Conservation (phyloP, 2,797 vertebrate genomes). For the Anguilla obscura region DNA sequence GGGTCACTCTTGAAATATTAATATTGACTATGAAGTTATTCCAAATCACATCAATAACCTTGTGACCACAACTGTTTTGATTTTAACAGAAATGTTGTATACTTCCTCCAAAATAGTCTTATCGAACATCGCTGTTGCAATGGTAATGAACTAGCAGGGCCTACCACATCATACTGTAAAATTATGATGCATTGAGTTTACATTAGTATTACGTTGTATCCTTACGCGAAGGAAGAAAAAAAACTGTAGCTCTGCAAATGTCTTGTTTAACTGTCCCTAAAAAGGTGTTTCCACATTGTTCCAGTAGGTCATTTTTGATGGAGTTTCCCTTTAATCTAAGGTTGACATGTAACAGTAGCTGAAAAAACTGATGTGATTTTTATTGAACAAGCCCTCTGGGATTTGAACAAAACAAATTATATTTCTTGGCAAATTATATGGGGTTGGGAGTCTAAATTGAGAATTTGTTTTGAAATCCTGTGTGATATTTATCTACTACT, state of each 20-base stretch:
- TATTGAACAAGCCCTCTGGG: too few species aligned
- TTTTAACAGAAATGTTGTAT: not conserved
- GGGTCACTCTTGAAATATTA: not conserved
- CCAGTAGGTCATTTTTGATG: too few species aligned
- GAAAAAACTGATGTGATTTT: not conserved
- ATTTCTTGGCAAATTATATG: not conserved
- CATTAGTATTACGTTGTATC: not conserved
- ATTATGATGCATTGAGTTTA: not conserved
- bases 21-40: not conserved
- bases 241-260: too few species aligned
- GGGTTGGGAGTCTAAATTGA: not conserved
- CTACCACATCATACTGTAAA: not conserved
- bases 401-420: not conserved
- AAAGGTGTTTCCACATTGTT: too few species aligned
- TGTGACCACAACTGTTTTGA: not conserved
- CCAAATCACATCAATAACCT: not conserved
- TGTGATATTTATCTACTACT: not conserved
- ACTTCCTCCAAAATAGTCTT: not conserved
- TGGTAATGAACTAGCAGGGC: not conserved
- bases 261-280: too few species aligned
- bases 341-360: not conserved
- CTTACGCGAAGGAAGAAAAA: not conserved
- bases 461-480: not conserved
- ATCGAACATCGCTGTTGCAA: not conserved
- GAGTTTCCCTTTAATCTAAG: not conserved